These are phyloP conservation scores for Dione vanillae DNA, from an alignment of 2,888 invertebrate genomes.

Conservation along the genomic window DNA sequence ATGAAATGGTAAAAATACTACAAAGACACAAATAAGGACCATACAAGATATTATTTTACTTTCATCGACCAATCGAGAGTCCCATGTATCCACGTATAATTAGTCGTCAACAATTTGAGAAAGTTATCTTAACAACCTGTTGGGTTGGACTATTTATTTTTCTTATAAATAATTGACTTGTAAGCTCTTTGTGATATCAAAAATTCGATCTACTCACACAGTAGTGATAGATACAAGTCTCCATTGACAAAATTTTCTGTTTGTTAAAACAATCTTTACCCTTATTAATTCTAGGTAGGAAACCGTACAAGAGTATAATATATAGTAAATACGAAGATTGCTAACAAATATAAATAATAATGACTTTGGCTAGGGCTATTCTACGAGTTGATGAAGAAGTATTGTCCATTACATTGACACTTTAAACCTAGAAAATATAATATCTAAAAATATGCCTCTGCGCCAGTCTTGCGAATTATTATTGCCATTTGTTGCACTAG, in stretches of 20 bases:
- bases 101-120: slow-evolving; percentile 38
- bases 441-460: not conserved
- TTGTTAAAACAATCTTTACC: too few relatives aligned
- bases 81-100: slow-evolving; percentile 31
- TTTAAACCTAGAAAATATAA: slow-evolving; percentile 10
- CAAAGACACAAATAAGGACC: slow-evolving; percentile 30
- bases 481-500: too few relatives aligned
- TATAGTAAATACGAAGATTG: not conserved
- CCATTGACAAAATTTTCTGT: too few relatives aligned
- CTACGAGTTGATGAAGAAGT: not conserved
- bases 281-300: too few relatives aligned
- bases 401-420: not conserved
- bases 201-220: not conserved
- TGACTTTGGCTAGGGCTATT: too few relatives aligned
- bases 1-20: too few relatives aligned
- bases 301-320: too few relatives aligned
- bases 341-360: too few relatives aligned
- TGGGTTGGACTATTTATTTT: too few relatives aligned
- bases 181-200: too few relatives aligned
- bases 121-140: slow-evolving; percentile 33
- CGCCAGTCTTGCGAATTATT: not conserved
- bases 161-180: too few relatives aligned
- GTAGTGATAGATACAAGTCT: too few relatives aligned
- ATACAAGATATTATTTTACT: slow-evolving; percentile 29
- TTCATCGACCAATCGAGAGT: slow-evolving; percentile 40